Conservation (phyloP, 2,797 vertebrate genomes). For the Sebastes oblongus region DNA sequence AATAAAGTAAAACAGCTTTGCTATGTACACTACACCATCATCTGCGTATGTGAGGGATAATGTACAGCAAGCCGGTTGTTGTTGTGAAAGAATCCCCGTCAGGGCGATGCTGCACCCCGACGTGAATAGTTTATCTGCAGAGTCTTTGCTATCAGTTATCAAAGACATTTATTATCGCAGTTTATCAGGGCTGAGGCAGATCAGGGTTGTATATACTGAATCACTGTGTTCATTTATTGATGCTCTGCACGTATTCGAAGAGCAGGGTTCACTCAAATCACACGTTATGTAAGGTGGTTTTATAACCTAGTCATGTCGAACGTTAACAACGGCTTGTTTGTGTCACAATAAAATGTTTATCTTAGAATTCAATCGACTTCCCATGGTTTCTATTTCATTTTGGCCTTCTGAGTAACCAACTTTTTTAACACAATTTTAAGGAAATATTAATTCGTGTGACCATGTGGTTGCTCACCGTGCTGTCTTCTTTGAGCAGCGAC, state of each 20-base stretch:
- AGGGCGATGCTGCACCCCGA: too few species aligned
- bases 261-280: constrained; percentile 4
- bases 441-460: neutral
- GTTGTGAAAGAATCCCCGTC: too few species aligned
- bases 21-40: neutral
- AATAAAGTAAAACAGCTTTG: neutral
- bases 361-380: neutral
- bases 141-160: neutral
- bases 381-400: neutral
- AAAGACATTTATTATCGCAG: neutral
- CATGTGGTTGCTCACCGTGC: constrained; percentile 62
- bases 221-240: neutral
- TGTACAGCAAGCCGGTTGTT: too few species aligned
- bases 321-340: neutral
- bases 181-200: neutral
- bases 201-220: neutral
- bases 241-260: neutral
- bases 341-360: neutral
- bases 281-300: neutral
- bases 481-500: constrained; percentile 82
- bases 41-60: neutral
- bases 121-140: neutral
- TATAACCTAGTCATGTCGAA: neutral
- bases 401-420: neutral
- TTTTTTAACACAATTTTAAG: too few species aligned